A percentile compares a stretch with the other conserved stretches of the same genome.
Evolutionary conservation across 2,888 invertebrate genomes (phyloP).

Genomic region (Chrysolina oricalcia): DNA sequence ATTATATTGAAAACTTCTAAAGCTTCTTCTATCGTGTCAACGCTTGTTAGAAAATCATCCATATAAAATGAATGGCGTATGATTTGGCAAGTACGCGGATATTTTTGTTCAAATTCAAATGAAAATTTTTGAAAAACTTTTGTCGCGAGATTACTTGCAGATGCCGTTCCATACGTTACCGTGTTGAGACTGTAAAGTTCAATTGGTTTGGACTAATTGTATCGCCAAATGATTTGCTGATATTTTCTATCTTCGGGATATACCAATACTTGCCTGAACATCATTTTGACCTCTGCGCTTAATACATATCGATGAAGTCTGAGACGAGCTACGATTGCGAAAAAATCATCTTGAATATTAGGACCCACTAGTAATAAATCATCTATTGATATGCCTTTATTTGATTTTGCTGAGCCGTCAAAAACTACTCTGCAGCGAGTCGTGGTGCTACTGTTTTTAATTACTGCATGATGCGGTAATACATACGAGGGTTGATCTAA

Average conservation of each 20-base stretch:
- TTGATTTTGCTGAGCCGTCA: constrained; percentile 36
- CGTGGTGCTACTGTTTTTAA: too few species aligned
- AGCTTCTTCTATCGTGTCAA: too few species aligned
- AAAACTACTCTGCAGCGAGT: too few species aligned
- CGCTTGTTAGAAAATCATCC: constrained; percentile 43
- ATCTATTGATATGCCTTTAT: constrained; percentile 34
- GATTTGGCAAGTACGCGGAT: constrained; percentile 36
- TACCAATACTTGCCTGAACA: too few species aligned
- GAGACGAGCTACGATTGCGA: too few species aligned
- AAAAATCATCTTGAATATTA: constrained; percentile 39
- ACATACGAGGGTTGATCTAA: too few species aligned
- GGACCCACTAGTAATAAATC: constrained; percentile 35
- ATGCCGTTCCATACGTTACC: constrained; percentile 43
- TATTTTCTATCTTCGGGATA: constrained; percentile 40
- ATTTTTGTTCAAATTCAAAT: constrained; percentile 31
- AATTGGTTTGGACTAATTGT: constrained; percentile 32
- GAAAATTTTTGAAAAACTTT: constrained; percentile 28
- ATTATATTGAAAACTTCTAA: constrained; percentile 30
- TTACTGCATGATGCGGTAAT: too few species aligned
- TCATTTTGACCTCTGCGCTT: too few species aligned
- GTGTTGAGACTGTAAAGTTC: constrained; percentile 44
- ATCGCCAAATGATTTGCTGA: constrained; percentile 49
- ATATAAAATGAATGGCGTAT: too few species aligned
- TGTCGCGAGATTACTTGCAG: constrained; percentile 35
- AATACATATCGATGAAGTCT: too few species aligned